phyloP scores from a whole-genome alignment of 2,113 vertebrate species.

The Pseudorectes ferrugineus region DNA sequence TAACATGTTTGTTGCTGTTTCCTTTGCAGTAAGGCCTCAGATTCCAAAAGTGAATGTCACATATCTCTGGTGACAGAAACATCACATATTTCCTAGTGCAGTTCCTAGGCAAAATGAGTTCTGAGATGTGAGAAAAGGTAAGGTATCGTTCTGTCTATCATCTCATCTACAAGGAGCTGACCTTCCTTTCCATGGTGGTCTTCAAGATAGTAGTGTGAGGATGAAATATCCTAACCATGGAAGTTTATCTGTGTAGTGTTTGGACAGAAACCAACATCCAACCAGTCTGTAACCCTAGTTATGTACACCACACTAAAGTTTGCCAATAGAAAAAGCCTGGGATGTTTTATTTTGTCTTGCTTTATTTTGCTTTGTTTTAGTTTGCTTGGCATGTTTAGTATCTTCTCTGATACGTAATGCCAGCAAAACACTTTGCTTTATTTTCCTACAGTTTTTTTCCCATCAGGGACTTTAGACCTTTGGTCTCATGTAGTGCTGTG shows the following conservation, averaged over 20 bases:
- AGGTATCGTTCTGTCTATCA: background rate
- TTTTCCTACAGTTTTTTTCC: background rate
- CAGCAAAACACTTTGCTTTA: background rate
- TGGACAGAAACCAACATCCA: background rate
- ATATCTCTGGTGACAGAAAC: background rate
- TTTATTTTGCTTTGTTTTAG: background rate
- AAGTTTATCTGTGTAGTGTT: background rate
- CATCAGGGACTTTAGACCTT: background rate
- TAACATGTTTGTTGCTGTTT: background rate
- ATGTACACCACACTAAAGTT: background rate
- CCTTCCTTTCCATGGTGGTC: background rate
- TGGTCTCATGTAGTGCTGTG: background rate
- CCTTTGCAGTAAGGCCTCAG: background rate
- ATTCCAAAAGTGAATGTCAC: background rate
- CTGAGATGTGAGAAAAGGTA: background rate
- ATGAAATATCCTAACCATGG: background rate
- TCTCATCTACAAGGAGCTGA: background rate
- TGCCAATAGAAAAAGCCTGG: background rate
- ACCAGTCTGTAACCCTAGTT: background rate
- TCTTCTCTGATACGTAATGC: background rate
- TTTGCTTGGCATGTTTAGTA: background rate
- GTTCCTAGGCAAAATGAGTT: background rate
- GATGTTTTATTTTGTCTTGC: background rate
- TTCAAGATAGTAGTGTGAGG: background rate
- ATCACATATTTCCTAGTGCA: background rate